These are phyloP conservation scores for Helleia helle DNA, from an alignment of 2,888 invertebrate species.

Conservation along the genomic window DNA sequence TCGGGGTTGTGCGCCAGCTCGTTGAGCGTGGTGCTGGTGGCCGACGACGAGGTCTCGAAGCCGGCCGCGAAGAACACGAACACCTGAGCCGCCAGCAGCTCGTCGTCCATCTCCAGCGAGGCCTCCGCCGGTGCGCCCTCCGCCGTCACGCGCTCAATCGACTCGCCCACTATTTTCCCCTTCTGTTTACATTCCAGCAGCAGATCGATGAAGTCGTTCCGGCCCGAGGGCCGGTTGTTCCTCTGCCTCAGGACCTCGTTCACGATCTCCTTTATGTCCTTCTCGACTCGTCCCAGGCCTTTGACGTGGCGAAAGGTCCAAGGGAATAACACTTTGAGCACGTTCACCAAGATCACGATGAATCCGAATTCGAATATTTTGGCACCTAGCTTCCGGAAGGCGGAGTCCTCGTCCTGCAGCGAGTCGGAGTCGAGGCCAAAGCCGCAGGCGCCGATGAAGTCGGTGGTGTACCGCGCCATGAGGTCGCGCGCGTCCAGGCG, in stretches of 20 bases:
- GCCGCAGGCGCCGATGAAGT: slow-evolving; percentile 49
- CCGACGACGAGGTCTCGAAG: slow-evolving; percentile 61
- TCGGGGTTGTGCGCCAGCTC: slow-evolving; percentile 42
- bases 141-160: slow-evolving; percentile 21
- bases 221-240: slow-evolving; percentile 36
- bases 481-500: slow-evolving; percentile 41
- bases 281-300: slow-evolving; percentile 34
- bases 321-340: slow-evolving; percentile 37
- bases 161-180: slow-evolving; percentile 26
- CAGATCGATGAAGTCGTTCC: slow-evolving; percentile 29
- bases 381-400: slow-evolving; percentile 37
- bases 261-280: slow-evolving; percentile 32
- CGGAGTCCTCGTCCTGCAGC: slow-evolving; percentile 37
- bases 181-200: slow-evolving; percentile 24
- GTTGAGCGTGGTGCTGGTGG: slow-evolving; percentile 46
- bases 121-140: slow-evolving; percentile 21
- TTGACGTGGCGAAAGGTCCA: slow-evolving; percentile 30
- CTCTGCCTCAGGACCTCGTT: slow-evolving; percentile 36
- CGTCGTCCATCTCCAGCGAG: slow-evolving; percentile 19
- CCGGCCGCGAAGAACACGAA: slow-evolving; percentile 59
- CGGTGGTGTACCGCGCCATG: slow-evolving; percentile 51
- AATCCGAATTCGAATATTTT: slow-evolving; percentile 31
- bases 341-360: slow-evolving; percentile 23
- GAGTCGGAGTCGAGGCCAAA: slow-evolving; percentile 46
- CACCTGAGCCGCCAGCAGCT: slow-evolving; percentile 22